phyloP scores from a whole-genome alignment of 2,888 invertebrate genomes.

The Drosophila rellima region DNA sequence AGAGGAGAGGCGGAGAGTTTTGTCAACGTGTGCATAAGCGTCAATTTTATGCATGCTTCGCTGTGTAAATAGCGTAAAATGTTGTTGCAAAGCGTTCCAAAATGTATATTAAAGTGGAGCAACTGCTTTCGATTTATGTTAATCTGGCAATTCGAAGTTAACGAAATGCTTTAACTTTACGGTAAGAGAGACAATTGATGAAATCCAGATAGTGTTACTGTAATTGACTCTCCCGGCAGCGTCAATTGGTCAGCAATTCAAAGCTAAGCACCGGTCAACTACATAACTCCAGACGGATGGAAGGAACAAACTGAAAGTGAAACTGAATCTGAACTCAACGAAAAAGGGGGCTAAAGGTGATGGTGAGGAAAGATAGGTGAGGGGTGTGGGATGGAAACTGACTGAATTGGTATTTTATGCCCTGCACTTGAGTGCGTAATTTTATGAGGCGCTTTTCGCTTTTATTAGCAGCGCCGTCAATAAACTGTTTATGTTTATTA shows the following conservation, averaged over 20 bases:
- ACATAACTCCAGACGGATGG: constrained; percentile 17
- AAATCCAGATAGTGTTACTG: constrained; percentile 15
- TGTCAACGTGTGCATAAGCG: constrained; percentile 73
- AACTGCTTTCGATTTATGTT: constrained; percentile 64
- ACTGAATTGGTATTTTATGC: constrained; percentile 72
- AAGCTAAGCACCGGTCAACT: constrained; percentile 58
- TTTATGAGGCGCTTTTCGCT: constrained; percentile 75
- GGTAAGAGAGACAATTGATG: constrained; percentile 1
- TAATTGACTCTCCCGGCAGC: constrained; percentile 32
- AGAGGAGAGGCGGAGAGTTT: background rate
- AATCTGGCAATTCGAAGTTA: constrained; percentile 49
- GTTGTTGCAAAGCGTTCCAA: constrained; percentile 59
- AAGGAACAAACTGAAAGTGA: constrained; percentile 13
- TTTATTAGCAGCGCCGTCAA: constrained; percentile 77
- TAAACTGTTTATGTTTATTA: constrained; percentile 83
- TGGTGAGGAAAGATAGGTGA: background rate
- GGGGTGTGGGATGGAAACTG: constrained; percentile 1
- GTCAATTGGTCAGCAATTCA: constrained; percentile 67
- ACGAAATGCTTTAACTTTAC: constrained; percentile 22
- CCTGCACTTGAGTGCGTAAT: constrained; percentile 79
- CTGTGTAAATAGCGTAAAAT: constrained; percentile 77
- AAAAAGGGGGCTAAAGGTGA: background rate
- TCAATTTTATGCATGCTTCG: constrained; percentile 79
- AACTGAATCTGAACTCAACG: background rate
- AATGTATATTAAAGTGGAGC: constrained; percentile 30